Evolutionary conservation across 2,113 vertebrate genomes (phyloP).

Genomic region (Leucoraja erinaceus): DNA sequence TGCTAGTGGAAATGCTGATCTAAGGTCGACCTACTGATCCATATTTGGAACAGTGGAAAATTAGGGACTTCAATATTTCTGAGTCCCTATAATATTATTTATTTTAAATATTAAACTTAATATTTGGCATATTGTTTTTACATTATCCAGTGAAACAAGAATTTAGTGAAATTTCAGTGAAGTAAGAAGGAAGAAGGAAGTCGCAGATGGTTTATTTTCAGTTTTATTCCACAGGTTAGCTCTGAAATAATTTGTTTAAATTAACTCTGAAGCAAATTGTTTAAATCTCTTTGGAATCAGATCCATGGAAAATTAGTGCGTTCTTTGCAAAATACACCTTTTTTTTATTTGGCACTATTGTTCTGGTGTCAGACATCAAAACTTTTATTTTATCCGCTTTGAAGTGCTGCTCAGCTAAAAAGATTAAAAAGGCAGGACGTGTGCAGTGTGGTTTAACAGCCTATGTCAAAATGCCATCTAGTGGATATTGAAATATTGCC

Average conservation of each 20-base stretch:
- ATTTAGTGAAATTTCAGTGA: not conserved
- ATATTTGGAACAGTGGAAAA: not conserved
- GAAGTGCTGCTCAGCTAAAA: not conserved
- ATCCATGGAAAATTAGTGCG: not conserved
- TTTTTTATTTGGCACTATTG: not conserved
- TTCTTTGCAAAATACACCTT: not conserved
- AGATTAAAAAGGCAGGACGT: no score
- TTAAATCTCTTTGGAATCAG: constrained; percentile 2
- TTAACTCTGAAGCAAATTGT: not conserved
- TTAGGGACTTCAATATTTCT: not conserved
- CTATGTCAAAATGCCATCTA: constrained; percentile 35
- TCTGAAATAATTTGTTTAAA: not conserved
- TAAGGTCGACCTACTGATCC: not conserved
- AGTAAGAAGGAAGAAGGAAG: not conserved
- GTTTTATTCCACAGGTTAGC: not conserved
- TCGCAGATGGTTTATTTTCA: not conserved
- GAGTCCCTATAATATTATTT: no score
- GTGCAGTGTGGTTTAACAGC: not conserved
- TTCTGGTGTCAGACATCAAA: not conserved
- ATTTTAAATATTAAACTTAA: not conserved
- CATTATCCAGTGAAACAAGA: not conserved
- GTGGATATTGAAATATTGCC: constrained; percentile 31
- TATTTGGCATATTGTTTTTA: not conserved
- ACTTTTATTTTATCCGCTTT: not conserved
- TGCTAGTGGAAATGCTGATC: not conserved